These are phyloP conservation scores for Novumbra hubbsi DNA, from an alignment of 2,797 vertebrate species.

Conservation along the genomic window DNA sequence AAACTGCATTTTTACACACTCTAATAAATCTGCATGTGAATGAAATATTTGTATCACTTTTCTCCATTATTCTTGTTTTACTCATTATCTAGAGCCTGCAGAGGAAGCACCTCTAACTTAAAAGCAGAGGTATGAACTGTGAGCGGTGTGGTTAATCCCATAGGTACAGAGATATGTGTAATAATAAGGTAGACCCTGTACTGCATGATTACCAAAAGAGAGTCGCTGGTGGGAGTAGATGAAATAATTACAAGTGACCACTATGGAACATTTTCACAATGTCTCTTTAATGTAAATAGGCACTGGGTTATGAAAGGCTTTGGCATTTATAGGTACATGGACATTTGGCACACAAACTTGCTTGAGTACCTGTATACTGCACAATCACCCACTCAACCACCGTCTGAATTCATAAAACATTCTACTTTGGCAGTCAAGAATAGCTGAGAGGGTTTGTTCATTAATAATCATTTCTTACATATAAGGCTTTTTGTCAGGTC, in stretches of 20 bases:
- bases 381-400: neutral
- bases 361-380: slow-evolving; percentile 49
- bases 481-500: slow-evolving; percentile 58
- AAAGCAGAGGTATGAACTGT: slow-evolving; percentile 54
- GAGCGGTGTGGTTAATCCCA: slow-evolving; percentile 50
- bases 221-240: slow-evolving; percentile 34
- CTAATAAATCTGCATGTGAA: slow-evolving; percentile 65
- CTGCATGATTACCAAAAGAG: slow-evolving; percentile 37
- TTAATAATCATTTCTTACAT: slow-evolving; percentile 49
- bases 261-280: slow-evolving; percentile 46
- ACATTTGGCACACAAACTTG: slow-evolving; percentile 52
- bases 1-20: slow-evolving; percentile 59
- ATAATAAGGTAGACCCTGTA: slow-evolving; percentile 57
- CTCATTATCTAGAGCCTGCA: slow-evolving; percentile 59
- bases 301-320: slow-evolving; percentile 58
- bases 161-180: slow-evolving; percentile 46
- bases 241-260: slow-evolving; percentile 62
- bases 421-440: slow-evolving; percentile 33
- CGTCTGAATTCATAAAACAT: slow-evolving; percentile 45
- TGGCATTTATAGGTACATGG: slow-evolving; percentile 56
- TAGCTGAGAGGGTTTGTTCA: slow-evolving; percentile 25
- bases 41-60: slow-evolving; percentile 63
- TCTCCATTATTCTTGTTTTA: slow-evolving; percentile 62
- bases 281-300: slow-evolving; percentile 75
- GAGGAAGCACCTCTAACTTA: slow-evolving; percentile 58